Evolutionary conservation across 2,888 invertebrate species (phyloP).

Genomic region (Drosophila multiciliata): DNA sequence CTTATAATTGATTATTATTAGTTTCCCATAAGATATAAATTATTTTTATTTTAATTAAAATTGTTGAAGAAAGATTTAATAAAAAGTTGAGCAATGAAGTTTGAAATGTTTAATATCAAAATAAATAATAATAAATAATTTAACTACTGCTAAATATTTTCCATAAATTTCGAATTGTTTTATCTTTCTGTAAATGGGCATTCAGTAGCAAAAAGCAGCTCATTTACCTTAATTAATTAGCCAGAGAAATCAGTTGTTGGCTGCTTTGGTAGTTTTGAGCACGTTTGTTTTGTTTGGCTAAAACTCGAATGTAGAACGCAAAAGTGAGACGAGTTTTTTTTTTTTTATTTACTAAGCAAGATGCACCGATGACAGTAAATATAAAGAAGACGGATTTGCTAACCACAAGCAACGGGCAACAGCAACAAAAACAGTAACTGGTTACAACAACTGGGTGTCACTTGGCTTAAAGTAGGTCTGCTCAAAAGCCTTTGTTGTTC

Average conservation of each 20-base stretch:
- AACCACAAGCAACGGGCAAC: slow-evolving; percentile 33
- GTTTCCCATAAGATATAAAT: not conserved
- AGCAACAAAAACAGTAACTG: slow-evolving; percentile 24
- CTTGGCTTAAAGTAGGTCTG: slow-evolving; percentile 59
- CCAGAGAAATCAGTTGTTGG: slow-evolving; percentile 53
- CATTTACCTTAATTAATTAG: slow-evolving; percentile 23
- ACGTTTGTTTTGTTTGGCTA: slow-evolving; percentile 32
- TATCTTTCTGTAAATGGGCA: slow-evolving; percentile 52
- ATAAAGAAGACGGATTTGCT: slow-evolving; percentile 74
- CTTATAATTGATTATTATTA: slow-evolving; percentile 13
- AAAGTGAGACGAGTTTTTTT: slow-evolving; percentile 56
- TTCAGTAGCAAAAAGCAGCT: slow-evolving; percentile 52
- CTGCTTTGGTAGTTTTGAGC: not conserved
- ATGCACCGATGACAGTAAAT: slow-evolving; percentile 69
- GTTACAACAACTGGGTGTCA: slow-evolving; percentile 40
- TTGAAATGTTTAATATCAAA: not conserved
- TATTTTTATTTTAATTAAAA: slow-evolving; percentile 2
- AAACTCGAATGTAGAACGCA: slow-evolving; percentile 60
- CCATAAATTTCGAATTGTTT: not conserved
- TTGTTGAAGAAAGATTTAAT: not conserved
- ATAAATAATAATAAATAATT: not conserved
- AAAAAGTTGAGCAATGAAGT: not conserved
- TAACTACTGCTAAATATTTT: not conserved
- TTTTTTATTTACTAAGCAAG: slow-evolving; percentile 15
- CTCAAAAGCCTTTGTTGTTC: slow-evolving; percentile 42